Conservation (phyloP, 2,888 invertebrate species). For the Temnothorax unifasciatus region DNA sequence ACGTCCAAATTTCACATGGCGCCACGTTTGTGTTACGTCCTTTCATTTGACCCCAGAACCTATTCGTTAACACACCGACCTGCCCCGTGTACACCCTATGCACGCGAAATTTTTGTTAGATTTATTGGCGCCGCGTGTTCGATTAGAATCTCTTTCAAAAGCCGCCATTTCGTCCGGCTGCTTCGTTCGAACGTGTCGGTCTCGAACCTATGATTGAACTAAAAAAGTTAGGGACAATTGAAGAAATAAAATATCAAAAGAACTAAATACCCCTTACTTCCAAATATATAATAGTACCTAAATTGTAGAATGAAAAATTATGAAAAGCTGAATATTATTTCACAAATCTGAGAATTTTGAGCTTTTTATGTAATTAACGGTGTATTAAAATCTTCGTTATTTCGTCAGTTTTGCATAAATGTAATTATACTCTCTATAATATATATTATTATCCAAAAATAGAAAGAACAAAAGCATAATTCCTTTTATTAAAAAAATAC, state of each 20-base stretch:
- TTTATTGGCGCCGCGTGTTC: slow-evolving; percentile 41
- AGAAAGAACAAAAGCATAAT: not conserved
- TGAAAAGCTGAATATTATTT: not conserved
- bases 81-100: not conserved
- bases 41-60: slow-evolving; percentile 50
- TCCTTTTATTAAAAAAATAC: slow-evolving; percentile 9
- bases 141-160: slow-evolving; percentile 49
- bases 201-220: slow-evolving; percentile 9
- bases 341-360: not conserved
- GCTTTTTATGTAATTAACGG: not conserved
- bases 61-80: slow-evolving; percentile 50
- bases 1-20: slow-evolving; percentile 52
- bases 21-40: slow-evolving; percentile 47
- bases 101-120: slow-evolving; percentile 43
- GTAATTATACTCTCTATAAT: not conserved
- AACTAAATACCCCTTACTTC: not conserved
- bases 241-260: not conserved
- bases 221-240: not conserved
- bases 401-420: not conserved
- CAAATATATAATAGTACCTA: not conserved
- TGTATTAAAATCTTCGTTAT: not conserved
- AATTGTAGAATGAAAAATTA: not conserved
- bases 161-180: slow-evolving; percentile 12
- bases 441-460: not conserved
- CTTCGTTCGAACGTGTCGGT: not conserved